Percentiles rank a stretch among this genome's conserved stretches.
These are phyloP conservation scores for Carlito syrichta DNA, from an alignment of 2,113 vertebrate species.

Conservation along the genomic window DNA sequence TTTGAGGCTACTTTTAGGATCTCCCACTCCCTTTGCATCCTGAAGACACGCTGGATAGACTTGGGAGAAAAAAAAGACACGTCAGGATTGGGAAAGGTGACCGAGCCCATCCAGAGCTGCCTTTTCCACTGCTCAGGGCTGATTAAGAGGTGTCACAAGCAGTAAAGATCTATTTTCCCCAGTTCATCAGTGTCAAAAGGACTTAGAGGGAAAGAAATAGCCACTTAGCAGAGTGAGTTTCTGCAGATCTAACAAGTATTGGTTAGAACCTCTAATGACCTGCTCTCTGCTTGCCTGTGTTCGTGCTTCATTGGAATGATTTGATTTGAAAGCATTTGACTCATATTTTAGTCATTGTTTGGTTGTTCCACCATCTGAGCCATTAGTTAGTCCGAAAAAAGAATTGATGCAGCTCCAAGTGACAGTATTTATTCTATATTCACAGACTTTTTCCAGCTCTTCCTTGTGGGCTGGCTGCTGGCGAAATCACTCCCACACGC, in stretches of 20 bases:
- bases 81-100: not conserved
- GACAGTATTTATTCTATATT: conserved; percentile 43
- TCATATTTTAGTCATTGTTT: conserved; percentile 65
- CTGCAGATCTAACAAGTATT: not conserved
- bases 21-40: not conserved
- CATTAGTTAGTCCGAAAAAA: conserved; percentile 63
- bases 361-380: conserved; percentile 48
- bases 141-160: not conserved
- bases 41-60: not conserved
- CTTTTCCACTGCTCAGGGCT: not conserved
- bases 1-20: not conserved
- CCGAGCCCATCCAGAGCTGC: not conserved
- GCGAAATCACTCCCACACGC: not conserved
- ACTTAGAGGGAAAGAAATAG: conserved; percentile 29
- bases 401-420: conserved; percentile 43
- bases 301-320: conserved; percentile 24
- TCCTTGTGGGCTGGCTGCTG: not conserved
- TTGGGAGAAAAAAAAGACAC: not conserved
- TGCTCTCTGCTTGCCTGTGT: not conserved
- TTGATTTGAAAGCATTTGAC: conserved; percentile 64
- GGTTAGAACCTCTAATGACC: conserved; percentile 27
- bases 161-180: not conserved
- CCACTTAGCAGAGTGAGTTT: conserved; percentile 11
- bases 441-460: not conserved
- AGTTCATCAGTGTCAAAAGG: not conserved